Conservation (phyloP, 1,140 invertebrate genomes). For the Campoletis sonorensis region DNA sequence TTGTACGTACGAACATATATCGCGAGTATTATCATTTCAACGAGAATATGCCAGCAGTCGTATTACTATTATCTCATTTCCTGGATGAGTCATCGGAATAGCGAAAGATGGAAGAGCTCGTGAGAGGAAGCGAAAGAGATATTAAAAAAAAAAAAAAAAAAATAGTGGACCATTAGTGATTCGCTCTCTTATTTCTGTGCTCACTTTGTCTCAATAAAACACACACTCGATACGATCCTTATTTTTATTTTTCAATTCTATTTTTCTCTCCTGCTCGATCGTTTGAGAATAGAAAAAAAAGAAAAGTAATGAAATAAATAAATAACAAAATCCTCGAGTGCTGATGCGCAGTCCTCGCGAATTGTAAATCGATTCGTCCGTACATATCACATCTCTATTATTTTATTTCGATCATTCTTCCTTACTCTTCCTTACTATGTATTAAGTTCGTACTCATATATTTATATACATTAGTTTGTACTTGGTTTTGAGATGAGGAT, state of each 20-base stretch:
- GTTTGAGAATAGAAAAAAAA: neutral
- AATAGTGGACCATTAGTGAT: conserved; percentile 45
- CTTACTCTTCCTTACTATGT: neutral
- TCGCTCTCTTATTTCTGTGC: conserved; percentile 50
- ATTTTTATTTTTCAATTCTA: conserved; percentile 43
- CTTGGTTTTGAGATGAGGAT: neutral
- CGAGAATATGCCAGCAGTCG: conserved; percentile 44
- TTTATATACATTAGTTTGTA: neutral
- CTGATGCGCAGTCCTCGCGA: neutral
- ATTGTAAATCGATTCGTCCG: conserved; percentile 16
- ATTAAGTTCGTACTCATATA: neutral
- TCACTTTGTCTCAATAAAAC: conserved; percentile 61
- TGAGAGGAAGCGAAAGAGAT: neutral
- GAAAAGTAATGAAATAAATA: neutral
- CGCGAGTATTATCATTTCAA: conserved; percentile 38
- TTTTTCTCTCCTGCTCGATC: neutral
- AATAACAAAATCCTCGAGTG: neutral
- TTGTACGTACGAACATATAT: neutral
- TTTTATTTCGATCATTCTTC: conserved; percentile 7
- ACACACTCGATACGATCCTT: conserved; percentile 39
- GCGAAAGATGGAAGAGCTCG: neutral
- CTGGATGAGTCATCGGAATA: conserved; percentile 50
- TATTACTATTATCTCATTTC: conserved; percentile 54
- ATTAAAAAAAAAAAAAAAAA: too few species aligned
- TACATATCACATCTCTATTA: neutral